These are phyloP conservation scores for Ganaspis sp. DNA, from an alignment of 1,140 invertebrate genomes.

Conservation along the genomic window DNA sequence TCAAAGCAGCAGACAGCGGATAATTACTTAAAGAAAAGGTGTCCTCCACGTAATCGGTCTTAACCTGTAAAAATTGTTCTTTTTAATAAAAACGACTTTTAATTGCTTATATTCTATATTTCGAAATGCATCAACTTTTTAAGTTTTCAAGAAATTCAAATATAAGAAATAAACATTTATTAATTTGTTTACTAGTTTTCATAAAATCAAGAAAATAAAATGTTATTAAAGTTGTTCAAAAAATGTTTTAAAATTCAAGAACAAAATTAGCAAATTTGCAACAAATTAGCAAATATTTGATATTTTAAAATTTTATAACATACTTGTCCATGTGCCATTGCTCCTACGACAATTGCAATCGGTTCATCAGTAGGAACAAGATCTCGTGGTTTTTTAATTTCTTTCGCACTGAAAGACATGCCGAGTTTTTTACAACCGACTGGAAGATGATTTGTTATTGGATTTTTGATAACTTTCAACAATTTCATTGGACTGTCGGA, in stretches of 20 bases:
- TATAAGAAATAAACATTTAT: no score
- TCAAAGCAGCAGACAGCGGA: slow-evolving; percentile 96
- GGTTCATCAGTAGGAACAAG: slow-evolving; percentile 89
- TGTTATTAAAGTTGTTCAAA: no score
- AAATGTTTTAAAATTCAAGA: slow-evolving; percentile 21
- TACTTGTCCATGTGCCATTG: slow-evolving; percentile 97
- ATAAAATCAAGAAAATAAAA: no score
- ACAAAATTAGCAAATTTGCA: not conserved
- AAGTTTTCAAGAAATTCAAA: no score
- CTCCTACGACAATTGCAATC: slow-evolving; percentile 94
- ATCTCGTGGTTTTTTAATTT: slow-evolving; percentile 86
- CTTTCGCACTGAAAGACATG: slow-evolving; percentile 92
- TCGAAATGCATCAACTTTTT: no score
- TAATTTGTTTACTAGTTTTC: no score
- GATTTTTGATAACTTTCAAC: slow-evolving; percentile 98
- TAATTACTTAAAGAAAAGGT: slow-evolving; percentile 95
- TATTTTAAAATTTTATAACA: slow-evolving; percentile 38
- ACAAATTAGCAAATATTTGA: no score
- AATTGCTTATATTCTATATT: no score
- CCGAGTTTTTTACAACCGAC: slow-evolving; percentile 93
- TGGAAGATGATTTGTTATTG: slow-evolving; percentile 95
- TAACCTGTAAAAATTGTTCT: slow-evolving; percentile 78
- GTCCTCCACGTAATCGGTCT: slow-evolving; percentile 94
- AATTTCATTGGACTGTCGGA: slow-evolving; percentile 93
- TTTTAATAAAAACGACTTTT: slow-evolving; percentile 26